Percentiles rank a stretch among this genome's conserved stretches.
These are phyloP conservation scores for Homarus gammarus DNA, from an alignment of 2,888 invertebrate genomes.

Conservation along the genomic window DNA sequence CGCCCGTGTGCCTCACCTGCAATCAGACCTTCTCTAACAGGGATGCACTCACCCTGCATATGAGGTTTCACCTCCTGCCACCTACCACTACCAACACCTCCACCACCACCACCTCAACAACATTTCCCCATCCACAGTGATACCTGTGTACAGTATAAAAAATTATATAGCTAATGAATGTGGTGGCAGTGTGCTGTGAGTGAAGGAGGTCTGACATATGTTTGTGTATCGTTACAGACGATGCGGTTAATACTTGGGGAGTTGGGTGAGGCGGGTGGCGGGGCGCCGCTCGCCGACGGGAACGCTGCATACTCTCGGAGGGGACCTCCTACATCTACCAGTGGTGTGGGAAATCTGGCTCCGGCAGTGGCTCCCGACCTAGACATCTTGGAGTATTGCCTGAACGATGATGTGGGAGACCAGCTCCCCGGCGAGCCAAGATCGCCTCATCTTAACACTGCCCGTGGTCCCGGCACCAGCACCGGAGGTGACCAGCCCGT, in stretches of 20 bases:
- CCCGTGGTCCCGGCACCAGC: conserved; percentile 29
- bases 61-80: conserved; percentile 56
- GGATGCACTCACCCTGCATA: conserved; percentile 62
- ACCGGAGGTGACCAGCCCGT: conserved; percentile 42
- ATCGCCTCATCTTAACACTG: conserved; percentile 39
- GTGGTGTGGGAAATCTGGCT: conserved; percentile 36
- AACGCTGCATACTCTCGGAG: conserved; percentile 56
- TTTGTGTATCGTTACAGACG: conserved; percentile 72
- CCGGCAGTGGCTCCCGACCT: conserved; percentile 56
- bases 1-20: conserved; percentile 66
- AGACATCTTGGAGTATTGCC: conserved; percentile 70
- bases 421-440: conserved; percentile 61
- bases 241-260: conserved; percentile 74
- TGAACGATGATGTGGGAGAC: conserved; percentile 66
- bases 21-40: conserved; percentile 60
- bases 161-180: conserved; percentile 48
- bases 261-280: conserved; percentile 70
- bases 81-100: conserved; percentile 48
- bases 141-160: conserved; percentile 34
- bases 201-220: conserved; percentile 62
- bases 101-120: conserved; percentile 47
- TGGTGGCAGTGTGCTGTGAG: conserved; percentile 57
- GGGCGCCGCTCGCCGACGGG: conserved; percentile 50
- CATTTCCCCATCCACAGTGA: conserved; percentile 54
- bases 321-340: conserved; percentile 34